Conservation (phyloP, 2,797 vertebrate genomes). For the Chlorospingus flavigularis region DNA sequence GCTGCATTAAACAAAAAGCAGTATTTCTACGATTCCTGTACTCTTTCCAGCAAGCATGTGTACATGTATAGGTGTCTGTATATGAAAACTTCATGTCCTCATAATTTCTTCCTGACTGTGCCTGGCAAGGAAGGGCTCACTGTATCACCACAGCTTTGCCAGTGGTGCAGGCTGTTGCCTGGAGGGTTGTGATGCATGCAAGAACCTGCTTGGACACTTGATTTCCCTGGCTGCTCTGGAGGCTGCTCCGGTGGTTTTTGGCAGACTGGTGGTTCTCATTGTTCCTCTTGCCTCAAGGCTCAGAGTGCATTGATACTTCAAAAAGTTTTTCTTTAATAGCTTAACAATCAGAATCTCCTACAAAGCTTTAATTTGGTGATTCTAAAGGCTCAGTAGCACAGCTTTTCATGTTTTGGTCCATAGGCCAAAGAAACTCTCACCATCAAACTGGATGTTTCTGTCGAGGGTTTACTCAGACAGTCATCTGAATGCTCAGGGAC, state of each 20-base stretch:
- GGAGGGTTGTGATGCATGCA: neutral
- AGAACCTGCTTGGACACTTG: neutral
- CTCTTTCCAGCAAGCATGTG: neutral
- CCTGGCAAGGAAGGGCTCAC: neutral
- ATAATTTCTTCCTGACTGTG: neutral
- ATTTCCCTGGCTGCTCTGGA: neutral
- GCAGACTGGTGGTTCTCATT: neutral
- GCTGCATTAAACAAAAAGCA: neutral
- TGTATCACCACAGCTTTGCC: neutral
- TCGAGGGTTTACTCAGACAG: neutral
- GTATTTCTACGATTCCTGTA: neutral
- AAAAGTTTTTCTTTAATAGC: neutral
- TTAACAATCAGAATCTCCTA: neutral
- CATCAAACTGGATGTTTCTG: neutral
- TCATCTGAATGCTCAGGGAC: neutral
- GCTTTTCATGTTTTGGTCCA: neutral
- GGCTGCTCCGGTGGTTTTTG: neutral
- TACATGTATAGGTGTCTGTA: neutral
- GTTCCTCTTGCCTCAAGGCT: neutral
- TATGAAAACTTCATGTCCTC: neutral
- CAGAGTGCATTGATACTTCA: neutral
- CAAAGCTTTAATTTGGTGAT: neutral
- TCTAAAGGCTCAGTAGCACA: neutral
- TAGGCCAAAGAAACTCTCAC: neutral
- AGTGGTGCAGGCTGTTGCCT: neutral